Base-by-base conservation (phyloP, 2,113 vertebrate genomes). In the Calonectris borealis region DNA sequence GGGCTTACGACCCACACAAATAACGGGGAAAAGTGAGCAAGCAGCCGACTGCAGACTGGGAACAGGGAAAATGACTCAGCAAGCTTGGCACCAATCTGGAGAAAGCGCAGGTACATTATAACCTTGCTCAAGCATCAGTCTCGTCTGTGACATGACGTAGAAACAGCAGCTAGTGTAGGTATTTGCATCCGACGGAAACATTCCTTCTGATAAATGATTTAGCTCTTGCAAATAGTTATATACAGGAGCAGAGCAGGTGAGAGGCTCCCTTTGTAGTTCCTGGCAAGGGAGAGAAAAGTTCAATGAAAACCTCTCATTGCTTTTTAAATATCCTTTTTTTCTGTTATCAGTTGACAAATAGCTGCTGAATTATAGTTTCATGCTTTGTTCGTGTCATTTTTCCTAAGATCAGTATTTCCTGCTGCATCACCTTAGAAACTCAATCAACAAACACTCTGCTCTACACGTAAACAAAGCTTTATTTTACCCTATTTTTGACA, bases 31-130 rank as follows among this genome's bases (percentile, higher is more conserved):
- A 93, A 93, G 86, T 34, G 7, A 84, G 73, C 19, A 15, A 85
- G 86, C 95, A 96, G 89, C 71, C 60, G 54, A 75, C 93, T 94
- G 89, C 89, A 94, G 91, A 94, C 69, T 48, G 60, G 96, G 94
- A 97, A 93, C 66, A 90, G 84, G 71, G 87, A 95, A 97, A 96
- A 97, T 97, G 96, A 97, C 97, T 97, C 97, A 96, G 97, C 96
- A 97, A 83, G 93, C 78, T 94, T 91, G 94, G 95, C 96, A 94
- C 95, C 60, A 25, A 48, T 61, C 78, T 96, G 94, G 84, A 94
- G 78, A 89, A 94, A 87, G 95, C 9, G 87, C 95, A 97, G 95
- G 96, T 97, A 87, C 79, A 64, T 95, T 86, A 94, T 85, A 97
- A 94, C 86, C 91, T 92, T 83, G 75, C 87, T 73, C 1, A 4